These are phyloP conservation scores for Maniola hyperantus DNA, from an alignment of 2,888 invertebrate genomes.

Conservation along the genomic window DNA sequence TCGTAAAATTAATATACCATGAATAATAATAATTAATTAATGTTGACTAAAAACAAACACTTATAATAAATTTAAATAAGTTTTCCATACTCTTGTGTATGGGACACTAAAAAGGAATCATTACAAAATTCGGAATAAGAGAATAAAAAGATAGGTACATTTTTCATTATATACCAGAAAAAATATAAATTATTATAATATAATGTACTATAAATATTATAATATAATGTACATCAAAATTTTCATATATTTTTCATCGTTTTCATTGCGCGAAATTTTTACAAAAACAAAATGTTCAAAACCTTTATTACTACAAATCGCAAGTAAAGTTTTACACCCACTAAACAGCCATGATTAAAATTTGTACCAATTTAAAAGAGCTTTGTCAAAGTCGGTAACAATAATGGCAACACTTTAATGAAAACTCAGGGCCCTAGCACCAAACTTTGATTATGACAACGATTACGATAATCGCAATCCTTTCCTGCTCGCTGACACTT, in stretches of 20 bases:
- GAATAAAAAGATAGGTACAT: background rate
- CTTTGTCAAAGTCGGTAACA: background rate
- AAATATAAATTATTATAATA: no score
- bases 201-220: no score
- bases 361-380: background rate
- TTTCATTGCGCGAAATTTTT: background rate
- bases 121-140: background rate
- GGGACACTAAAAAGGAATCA: background rate
- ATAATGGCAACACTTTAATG: slow-evolving; percentile 5
- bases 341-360: background rate
- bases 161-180: background rate
- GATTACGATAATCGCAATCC: background rate
- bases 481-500: background rate
- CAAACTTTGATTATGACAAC: background rate
- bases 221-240: background rate
- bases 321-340: background rate
- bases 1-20: no score
- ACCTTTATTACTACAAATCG: background rate
- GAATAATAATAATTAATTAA: no score
- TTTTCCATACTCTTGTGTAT: background rate
- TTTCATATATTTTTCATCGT: background rate
- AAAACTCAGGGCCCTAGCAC: background rate
- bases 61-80: no score
- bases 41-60: no score
- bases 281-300: background rate